Percentiles rank a stretch among this genome's conserved stretches.
These are phyloP conservation scores for Scaptomyza reducta DNA, from an alignment of 2,888 invertebrate species.

Conservation along the genomic window DNA sequence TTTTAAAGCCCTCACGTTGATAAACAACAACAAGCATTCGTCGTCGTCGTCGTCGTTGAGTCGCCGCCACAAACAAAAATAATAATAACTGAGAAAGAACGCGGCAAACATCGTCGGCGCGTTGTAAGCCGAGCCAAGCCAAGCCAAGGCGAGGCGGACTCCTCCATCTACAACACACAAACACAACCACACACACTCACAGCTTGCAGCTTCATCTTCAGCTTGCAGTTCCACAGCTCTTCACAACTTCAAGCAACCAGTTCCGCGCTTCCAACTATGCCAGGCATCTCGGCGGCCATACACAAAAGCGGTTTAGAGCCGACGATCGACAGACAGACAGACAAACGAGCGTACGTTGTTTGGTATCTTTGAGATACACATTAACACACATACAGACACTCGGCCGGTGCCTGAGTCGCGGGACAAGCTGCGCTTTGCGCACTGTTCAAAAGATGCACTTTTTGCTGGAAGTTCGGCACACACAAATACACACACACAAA, in stretches of 20 bases:
- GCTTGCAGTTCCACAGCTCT: conserved; percentile 35
- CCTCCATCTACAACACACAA: conserved; percentile 32
- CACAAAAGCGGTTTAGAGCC: conserved; percentile 75
- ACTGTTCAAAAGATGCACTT: conserved; percentile 75
- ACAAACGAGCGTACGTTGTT: conserved; percentile 44
- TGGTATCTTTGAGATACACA: conserved; percentile 61
- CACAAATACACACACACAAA: conserved; percentile 20
- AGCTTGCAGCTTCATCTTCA: conserved; percentile 27
- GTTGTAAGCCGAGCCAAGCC: conserved; percentile 50
- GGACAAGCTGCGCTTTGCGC: conserved; percentile 73
- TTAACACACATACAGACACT: not conserved
- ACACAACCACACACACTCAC: not conserved
- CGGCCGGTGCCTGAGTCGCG: conserved; percentile 37
- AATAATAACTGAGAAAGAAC: conserved; percentile 62
- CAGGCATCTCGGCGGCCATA: conserved; percentile 73
- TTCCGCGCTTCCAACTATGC: conserved; percentile 75
- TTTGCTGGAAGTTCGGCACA: conserved; percentile 68
- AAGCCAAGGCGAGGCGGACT: conserved; percentile 10
- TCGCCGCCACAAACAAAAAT: conserved; percentile 73
- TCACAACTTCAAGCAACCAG: conserved; percentile 58
- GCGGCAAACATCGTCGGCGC: conserved; percentile 58
- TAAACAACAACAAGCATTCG: conserved; percentile 47
- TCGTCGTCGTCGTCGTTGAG: conserved; percentile 42
- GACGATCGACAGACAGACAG: conserved; percentile 34
- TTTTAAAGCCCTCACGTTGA: conserved; percentile 77